These are phyloP conservation scores for Rhagonycha fulva DNA, from an alignment of 2,888 invertebrate genomes.

Conservation along the genomic window DNA sequence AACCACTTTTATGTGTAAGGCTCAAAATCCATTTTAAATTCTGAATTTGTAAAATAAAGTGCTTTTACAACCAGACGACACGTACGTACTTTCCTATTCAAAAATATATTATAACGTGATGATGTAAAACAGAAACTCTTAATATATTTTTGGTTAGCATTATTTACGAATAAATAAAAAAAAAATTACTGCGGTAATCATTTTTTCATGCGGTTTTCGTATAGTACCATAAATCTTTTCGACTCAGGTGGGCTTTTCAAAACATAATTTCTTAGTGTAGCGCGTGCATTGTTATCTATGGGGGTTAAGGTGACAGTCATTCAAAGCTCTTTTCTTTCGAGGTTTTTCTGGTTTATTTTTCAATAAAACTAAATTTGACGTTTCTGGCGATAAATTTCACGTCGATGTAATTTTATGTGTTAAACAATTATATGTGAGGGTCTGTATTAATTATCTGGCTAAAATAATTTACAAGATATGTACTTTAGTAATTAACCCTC, in stretches of 20 bases:
- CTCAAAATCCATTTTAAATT: neutral
- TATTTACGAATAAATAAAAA: neutral
- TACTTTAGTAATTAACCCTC: conserved; percentile 29
- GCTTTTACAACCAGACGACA: neutral
- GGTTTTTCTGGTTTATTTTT: neutral
- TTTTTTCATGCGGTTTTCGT: conserved; percentile 19
- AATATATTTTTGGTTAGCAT: neutral
- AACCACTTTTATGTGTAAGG: no score
- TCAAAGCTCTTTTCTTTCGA: conserved; percentile 23
- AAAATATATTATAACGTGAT: neutral
- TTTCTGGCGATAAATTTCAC: neutral
- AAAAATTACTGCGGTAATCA: conserved; percentile 1
- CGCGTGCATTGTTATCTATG: conserved; percentile 33
- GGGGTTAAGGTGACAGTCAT: conserved; percentile 35
- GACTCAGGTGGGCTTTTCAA: conserved; percentile 38
- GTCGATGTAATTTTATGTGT: neutral
- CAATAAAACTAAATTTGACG: neutral
- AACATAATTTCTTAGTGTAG: conserved; percentile 33
- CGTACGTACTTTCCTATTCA: neutral
- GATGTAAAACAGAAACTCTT: neutral
- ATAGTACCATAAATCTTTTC: conserved; percentile 38
- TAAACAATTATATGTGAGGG: neutral
- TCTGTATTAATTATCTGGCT: neutral
- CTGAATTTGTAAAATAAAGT: neutral
- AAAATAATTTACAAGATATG: conserved; percentile 32